Conservation (phyloP, 2,113 vertebrate species). For the Scatophagus argus region DNA sequence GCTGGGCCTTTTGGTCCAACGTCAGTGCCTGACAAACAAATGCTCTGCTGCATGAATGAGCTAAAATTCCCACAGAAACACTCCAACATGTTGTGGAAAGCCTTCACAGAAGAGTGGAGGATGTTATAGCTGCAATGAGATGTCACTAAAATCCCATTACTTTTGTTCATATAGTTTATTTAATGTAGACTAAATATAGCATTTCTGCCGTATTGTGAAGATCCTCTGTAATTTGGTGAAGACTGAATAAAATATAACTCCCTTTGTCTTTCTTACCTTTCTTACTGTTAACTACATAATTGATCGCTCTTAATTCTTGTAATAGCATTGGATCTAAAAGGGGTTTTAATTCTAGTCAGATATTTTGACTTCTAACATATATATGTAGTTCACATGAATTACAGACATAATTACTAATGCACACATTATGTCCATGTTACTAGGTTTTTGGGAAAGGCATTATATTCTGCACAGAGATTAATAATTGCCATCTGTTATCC, state of each 20-base stretch:
- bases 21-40: too few relatives aligned
- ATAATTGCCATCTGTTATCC: not conserved
- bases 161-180: too few relatives aligned
- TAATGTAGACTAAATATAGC: conserved; percentile 63
- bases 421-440: not conserved
- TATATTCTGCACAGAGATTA: too few relatives aligned
- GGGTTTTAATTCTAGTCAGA: not conserved
- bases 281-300: not conserved
- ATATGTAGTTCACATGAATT: not conserved
- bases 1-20: too few relatives aligned
- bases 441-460: too few relatives aligned
- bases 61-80: too few relatives aligned
- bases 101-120: too few relatives aligned
- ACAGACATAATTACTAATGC: not conserved
- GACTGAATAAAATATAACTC: conserved; percentile 16
- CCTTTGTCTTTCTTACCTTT: not conserved
- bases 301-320: not conserved
- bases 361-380: not conserved
- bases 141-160: too few relatives aligned
- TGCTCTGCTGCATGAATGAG: too few relatives aligned
- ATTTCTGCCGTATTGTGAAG: conserved; percentile 50
- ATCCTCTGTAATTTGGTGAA: conserved; percentile 20
- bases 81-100: too few relatives aligned
- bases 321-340: not conserved
- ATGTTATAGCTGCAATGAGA: too few relatives aligned